Conservation (phyloP, 2,113 vertebrate species). For the Gallinago undulata region DNA sequence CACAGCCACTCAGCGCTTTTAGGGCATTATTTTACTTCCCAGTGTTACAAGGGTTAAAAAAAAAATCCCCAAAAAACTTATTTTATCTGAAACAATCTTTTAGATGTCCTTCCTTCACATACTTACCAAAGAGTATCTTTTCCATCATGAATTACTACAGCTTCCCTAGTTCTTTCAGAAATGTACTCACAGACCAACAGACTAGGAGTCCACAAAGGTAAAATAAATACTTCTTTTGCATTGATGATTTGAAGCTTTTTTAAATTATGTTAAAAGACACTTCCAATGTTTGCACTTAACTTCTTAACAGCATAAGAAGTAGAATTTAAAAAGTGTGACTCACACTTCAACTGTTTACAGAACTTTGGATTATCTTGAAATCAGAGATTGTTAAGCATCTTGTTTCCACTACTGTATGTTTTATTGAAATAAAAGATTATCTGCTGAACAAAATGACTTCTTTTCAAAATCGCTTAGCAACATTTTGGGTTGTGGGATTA, state of each 20-base stretch:
- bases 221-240: not conserved
- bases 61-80: not conserved
- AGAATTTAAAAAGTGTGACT: constrained; percentile 11
- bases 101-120: not conserved
- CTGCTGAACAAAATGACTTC: not conserved
- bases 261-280: not conserved
- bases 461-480: not conserved
- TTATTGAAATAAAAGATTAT: constrained; percentile 51
- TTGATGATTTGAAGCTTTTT: not conserved
- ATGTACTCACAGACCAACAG: not conserved
- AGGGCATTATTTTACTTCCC: not conserved
- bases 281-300: constrained; percentile 58
- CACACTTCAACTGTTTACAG: constrained; percentile 58
- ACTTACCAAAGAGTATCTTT: not conserved
- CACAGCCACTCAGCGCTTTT: not conserved
- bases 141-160: not conserved
- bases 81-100: not conserved
- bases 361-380: constrained; percentile 32
- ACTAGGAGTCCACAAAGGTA: not conserved
- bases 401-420: constrained; percentile 28
- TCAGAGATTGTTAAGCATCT: not conserved
- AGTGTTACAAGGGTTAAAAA: not conserved
- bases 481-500: not conserved
- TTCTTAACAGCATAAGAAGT: constrained; percentile 39
- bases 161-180: not conserved